A percentile compares a stretch with the other conserved stretches of the same genome.
Evolutionary conservation across 2,797 vertebrate species (phyloP).

Genomic region (Pangasius macronema): DNA sequence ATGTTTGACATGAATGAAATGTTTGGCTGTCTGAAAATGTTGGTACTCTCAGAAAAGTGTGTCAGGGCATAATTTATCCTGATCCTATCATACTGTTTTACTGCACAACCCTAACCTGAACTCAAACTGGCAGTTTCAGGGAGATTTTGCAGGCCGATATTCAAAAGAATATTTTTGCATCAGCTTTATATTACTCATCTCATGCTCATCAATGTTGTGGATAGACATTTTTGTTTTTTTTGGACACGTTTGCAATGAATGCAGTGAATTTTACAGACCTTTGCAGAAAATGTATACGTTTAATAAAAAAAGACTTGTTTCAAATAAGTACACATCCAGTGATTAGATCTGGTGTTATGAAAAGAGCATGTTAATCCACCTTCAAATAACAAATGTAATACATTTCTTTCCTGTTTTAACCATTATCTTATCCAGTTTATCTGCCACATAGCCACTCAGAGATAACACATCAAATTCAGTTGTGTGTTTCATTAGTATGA

Average conservation of each 20-base stretch:
- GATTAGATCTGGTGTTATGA: background rate
- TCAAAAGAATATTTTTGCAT: background rate
- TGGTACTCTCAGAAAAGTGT: background rate
- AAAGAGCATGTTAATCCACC: background rate
- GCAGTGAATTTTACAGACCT: background rate
- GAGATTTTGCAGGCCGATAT: background rate
- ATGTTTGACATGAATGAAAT: too few relatives aligned
- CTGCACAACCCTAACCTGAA: background rate
- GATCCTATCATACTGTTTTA: background rate
- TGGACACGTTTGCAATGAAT: background rate
- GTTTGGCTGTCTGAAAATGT: background rate
- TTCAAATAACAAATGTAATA: background rate
- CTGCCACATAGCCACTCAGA: background rate
- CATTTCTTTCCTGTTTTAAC: background rate
- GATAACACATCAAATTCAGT: background rate
- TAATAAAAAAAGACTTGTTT: background rate
- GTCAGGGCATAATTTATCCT: background rate
- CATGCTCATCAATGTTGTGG: background rate
- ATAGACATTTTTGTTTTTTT: background rate
- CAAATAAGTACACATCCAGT: background rate
- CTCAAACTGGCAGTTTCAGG: background rate
- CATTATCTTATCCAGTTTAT: background rate
- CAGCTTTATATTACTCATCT: background rate
- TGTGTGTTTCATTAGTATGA: background rate
- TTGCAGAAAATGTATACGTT: background rate